Base-by-base conservation (phyloP, 1,140 invertebrate species). In the Drosophila sproati region DNA sequence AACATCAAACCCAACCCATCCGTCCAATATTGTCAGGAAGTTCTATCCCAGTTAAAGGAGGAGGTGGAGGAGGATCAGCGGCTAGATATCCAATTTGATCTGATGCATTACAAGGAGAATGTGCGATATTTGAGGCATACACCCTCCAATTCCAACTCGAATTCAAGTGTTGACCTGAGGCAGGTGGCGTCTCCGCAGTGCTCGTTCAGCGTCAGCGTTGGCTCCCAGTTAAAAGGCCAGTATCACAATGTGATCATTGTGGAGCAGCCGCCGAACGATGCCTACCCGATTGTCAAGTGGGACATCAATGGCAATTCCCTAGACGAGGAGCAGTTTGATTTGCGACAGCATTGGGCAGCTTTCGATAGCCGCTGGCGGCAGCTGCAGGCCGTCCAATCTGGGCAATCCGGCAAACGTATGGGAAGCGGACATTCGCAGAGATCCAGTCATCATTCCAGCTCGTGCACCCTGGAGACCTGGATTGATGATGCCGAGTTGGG, bases 391-490 rank as follows among this genome's bases (percentile, higher is more conserved):
- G 59, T 43, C 50, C 52, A 43, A 43, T 4, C 54, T 20, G 57
- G 66, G 28, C 47, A 34, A 20, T 20, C 34, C 12, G 56, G 41
- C 8, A 60, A 60, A 4, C 61, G 69, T 31, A 3, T 66, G 39
- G 61, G 72, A 67, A 60, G 82, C 57, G 37, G 12, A 0, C 74
- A 82, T 5, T 88, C 90, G 0, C 77, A 80, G 8, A 75, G 77
- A 54, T 91, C 87, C 12, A 92, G 91, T 52, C 83, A 91, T 60
- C 87, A 91, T 67, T 92, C 91, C 28, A 92, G 91, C 63, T 78
- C 89, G 35, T 92, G 91, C 61, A 92, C 91, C 2, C 45, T 92
- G 37, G 91, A 92, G 52, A 92, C 91, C n/a, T 92, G 91, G 91
- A 54, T 92, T 32, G 91, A 92, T 59, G 91, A 91, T 32, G 68